A percentile compares a stretch with the other conserved stretches of the same genome.
phyloP scores from a whole-genome alignment of 2,113 vertebrate genomes.

The Propithecus coquereli region DNA sequence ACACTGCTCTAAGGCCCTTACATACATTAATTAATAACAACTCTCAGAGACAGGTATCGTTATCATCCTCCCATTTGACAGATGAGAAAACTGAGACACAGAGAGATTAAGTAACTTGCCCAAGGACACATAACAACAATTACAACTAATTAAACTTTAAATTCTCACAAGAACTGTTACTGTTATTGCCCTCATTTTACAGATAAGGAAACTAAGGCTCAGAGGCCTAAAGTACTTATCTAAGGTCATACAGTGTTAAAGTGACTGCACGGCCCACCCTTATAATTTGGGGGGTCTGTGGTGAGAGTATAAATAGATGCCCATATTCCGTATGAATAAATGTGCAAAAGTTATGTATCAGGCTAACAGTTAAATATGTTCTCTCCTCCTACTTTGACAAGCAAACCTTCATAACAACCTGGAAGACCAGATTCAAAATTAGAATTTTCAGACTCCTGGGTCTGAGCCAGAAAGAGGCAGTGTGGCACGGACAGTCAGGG shows the following conservation, averaged over 20 bases:
- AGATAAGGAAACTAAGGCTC: not conserved
- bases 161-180: not conserved
- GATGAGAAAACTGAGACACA: conserved; percentile 19
- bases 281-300: not conserved
- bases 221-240: not conserved
- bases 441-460: not conserved
- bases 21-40: not conserved
- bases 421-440: not conserved
- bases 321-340: not conserved
- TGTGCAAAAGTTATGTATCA: not conserved
- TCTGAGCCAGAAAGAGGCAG: not conserved
- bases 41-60: not conserved
- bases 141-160: not conserved
- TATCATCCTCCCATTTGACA: not conserved
- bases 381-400: not conserved
- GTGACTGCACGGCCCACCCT: too few relatives aligned
- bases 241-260: not conserved
- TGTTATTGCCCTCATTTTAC: not conserved
- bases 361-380: not conserved
- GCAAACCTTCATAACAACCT: not conserved
- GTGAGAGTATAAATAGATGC: not conserved
- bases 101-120: not conserved
- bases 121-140: not conserved
- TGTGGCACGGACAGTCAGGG: not conserved
- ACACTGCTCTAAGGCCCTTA: not conserved